Base-by-base conservation (phyloP, 2,888 invertebrate species). In the Colostygia pectinataria region DNA sequence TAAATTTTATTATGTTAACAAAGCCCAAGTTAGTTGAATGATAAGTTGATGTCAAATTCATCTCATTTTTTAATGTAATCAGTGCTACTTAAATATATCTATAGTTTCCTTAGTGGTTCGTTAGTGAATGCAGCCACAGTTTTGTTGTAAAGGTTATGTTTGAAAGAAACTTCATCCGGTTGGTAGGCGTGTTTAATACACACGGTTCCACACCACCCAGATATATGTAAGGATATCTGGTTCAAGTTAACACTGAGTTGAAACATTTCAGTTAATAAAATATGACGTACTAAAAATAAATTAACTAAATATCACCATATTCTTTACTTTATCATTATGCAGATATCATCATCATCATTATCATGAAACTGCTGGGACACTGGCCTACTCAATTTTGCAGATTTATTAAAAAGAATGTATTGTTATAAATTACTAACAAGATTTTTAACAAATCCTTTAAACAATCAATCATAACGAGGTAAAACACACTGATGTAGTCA, bases 141-240 rank as follows among this genome's bases (percentile, higher is more conserved):
- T 85, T 88, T 87, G 83, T 88, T 87, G 85, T 88, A 83, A 87
- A 87, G 86, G 88, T 88, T 88, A 88, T 87, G 87, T 87, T 74
- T 76, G 73, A 77, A 83, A 83, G 87, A 86, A 86, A 80, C 77
- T 77, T 77, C 86, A 88, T 88, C 89, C 88, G 89, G 87, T 87
- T 76, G 80, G 82, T 74, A 77, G 69, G 64, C 46, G 54, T 12
- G 55, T 44, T 58, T 27, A 73, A 18, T 69, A 56, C 63, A 85
- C 83, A 74, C 39, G 85, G 66, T 63, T 66, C 65, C 46, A 20
- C 36, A 42, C 20, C 37, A 20, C 8, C 10, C 5, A 18, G 36
- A 50, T 42, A 51, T 50, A 52, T 55, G 53, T 59, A 25, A 4
- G 31, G 24, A 15, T 50, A 10, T 29, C n/a, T 40, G n/a, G n/a